Base-by-base conservation (phyloP, 1,140 invertebrate genomes). In the Tenebrio molitor region DNA sequence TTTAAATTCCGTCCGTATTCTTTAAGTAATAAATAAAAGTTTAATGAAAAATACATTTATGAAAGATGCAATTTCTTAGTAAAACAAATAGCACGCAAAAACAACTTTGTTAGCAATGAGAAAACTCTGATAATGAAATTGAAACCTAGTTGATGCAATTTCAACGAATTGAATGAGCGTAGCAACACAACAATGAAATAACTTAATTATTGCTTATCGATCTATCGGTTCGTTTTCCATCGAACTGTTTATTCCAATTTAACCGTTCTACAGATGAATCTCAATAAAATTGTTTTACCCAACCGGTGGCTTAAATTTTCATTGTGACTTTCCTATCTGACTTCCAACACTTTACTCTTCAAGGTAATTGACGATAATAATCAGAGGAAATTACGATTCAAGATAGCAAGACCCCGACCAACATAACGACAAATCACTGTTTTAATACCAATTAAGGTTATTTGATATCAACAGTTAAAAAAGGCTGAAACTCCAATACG, bases 81-180 rank as follows among this genome's bases (percentile, higher is more conserved):
- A 58, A 58, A 58, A 58, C 23, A 58, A 58, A 58, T 25, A 58
- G 50, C 50, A 58, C 50, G 50, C 64, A 67, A 46, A 62, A 67
- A 44, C 64, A 67, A 67, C 21, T 33, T 46, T 39, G 64, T 67
- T 67, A 67, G 39, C 17, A 42, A 67, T 21, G 39, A 44, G 64
- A 67, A 46, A 67, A 67, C 42, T 67, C 64, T 21, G 39, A 42
- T 67, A 67, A 67, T 46, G 36, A 67, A 67, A 67, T 67, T 67
- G 64, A 67, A 67, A 67, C 64, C 64, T 44, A 67, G 39, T 67
- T 67, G 64, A 67, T 67, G 39, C 64, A 67, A 44, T 67, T 67
- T 44, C 19, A n/a, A 46, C 39, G 23, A 67, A 67, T 67, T 44
- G 64, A 67, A 67, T 42, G 25, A 67, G 64, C 36, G 64, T 29